Base-by-base conservation (phyloP, 2,888 invertebrate species). In the Eilema sororculum region DNA sequence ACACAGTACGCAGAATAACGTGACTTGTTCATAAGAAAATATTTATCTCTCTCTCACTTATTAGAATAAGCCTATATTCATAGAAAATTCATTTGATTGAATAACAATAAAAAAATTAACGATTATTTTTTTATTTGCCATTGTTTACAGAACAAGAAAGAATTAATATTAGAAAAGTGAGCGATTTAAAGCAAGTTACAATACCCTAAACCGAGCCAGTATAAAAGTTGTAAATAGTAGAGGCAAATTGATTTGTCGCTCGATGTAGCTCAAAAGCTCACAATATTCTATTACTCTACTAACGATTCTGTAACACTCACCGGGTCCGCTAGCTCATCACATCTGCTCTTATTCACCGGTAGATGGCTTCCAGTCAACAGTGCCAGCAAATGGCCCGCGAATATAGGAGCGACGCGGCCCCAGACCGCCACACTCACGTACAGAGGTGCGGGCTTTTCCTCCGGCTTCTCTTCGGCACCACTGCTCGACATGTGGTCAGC, bases 361-460 rank as follows among this genome's bases (percentile, higher is more conserved):
- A 90, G 75, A 0, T 82, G 84, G 0, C 92, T 87, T n/a, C 97
- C 97, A 2, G 96, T 96, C 20, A 97, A 93, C 84, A 97, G 94
- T 3, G 96, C 96, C 6, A 97, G 86, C 63, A 97, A 90, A 72
- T 96, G 95, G 0, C 96, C 96, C 0, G 97, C 96, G 68, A 96
- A 92, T 41, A 92, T 93, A 0, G 97, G 96, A 13, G 96, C 93
- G 56, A 90, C 86, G 84, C 95, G 95, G 22, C 89, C 78, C 78
- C 88, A 91, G 24, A 91, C 88, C 16, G 95, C 90, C 16, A 98
- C 97, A 63, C 93, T 75, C 87, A 89, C 88, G 81, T 89, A 84
- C 70, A 88, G 77, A 58, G 86, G 83, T 69, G 82, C 84, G n/a
- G 89, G 76, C 2, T 73, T 69, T 10, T 68, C 78, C 0, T 85